These are phyloP conservation scores for Bombylius discolor DNA, from an alignment of 2,888 invertebrate species.

Conservation along the genomic window DNA sequence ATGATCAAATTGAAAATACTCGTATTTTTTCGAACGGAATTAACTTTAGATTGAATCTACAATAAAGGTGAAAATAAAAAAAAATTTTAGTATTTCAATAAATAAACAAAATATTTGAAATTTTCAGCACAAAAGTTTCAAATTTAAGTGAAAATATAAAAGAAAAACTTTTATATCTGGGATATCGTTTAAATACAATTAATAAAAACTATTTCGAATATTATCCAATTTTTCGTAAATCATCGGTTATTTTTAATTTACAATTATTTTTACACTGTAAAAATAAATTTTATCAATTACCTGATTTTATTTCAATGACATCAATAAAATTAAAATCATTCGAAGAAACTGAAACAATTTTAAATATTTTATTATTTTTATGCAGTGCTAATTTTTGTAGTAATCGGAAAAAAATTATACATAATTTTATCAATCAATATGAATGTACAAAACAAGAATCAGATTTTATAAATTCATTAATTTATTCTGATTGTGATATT, in stretches of 20 bases:
- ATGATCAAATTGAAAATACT: no score
- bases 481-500: no score
- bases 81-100: neutral
- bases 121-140: neutral
- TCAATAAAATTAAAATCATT: neutral
- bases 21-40: no score
- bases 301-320: neutral
- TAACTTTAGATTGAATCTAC: no score
- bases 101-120: neutral
- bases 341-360: slow-evolving; percentile 6
- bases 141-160: neutral
- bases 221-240: neutral
- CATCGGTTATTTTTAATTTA: neutral
- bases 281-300: no score
- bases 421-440: neutral
- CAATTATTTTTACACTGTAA: neutral
- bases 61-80: no score
- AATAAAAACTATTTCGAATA: neutral
- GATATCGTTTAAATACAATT: neutral
- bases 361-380: slow-evolving; percentile 4
- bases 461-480: neutral
- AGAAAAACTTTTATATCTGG: neutral
- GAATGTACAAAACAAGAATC: slow-evolving; percentile 1
- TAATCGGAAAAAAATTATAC: no score
- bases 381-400: neutral